phyloP scores from a whole-genome alignment of 1,140 invertebrate species.

The Anthonomus grandis region DNA sequence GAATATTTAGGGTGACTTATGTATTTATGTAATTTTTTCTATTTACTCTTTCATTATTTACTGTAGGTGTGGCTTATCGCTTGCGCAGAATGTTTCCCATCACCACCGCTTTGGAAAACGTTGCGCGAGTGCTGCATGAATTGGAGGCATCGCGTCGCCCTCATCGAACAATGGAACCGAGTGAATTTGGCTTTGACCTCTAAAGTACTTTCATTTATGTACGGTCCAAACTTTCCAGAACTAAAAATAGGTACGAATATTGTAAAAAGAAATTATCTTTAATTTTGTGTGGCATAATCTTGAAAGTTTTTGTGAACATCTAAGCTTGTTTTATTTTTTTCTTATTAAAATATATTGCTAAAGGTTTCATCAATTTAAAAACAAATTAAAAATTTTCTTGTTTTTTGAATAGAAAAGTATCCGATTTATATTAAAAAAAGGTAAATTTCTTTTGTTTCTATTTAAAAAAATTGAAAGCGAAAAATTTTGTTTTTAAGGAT shows the following conservation, averaged over 20 bases:
- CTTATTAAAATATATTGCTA: no score
- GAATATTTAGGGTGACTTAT: neutral
- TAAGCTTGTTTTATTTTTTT: no score
- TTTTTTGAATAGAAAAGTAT: no score
- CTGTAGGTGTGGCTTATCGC: conserved; percentile 81
- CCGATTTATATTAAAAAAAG: no score
- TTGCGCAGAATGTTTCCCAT: conserved; percentile 85
- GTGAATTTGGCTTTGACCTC: conserved; percentile 87
- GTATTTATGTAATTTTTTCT: conserved; percentile 13
- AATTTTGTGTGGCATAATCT: neutral
- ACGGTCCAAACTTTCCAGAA: conserved; percentile 82
- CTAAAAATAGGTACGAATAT: conserved; percentile 82
- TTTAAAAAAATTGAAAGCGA: conserved; percentile 4
- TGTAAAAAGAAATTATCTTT: neutral
- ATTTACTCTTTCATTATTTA: neutral
- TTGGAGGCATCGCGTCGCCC: conserved; percentile 88
- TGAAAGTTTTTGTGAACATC: no score
- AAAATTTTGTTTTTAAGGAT: neutral
- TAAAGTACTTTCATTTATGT: conserved; percentile 81
- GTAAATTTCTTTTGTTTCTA: no score
- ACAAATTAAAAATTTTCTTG: no score
- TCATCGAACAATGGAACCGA: conserved; percentile 94
- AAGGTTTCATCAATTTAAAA: no score
- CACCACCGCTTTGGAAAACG: conserved; percentile 94
- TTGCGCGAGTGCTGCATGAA: conserved; percentile 86